Evolutionary conservation across 1,140 invertebrate species (phyloP).

Genomic region (Spodoptera litura): DNA sequence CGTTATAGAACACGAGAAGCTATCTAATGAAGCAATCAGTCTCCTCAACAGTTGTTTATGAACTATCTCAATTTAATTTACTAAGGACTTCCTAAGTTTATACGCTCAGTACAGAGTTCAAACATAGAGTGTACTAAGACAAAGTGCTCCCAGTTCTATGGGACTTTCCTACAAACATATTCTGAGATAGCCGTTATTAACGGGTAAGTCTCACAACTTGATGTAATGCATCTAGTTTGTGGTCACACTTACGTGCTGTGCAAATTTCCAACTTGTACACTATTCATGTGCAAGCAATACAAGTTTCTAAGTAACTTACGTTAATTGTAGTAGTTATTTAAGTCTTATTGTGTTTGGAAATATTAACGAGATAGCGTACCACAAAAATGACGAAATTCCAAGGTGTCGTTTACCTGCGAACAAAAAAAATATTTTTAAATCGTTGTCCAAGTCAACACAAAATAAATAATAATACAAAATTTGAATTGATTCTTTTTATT

Average conservation of each 20-base stretch:
- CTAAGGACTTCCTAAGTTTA: too few relatives aligned
- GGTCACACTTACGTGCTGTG: slow-evolving; percentile 8
- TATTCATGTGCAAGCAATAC: background rate
- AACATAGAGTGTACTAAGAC: slow-evolving; percentile 3
- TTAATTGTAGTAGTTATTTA: background rate
- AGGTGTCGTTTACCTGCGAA: background rate
- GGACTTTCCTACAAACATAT: background rate
- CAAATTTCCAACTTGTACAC: background rate
- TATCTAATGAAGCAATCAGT: background rate
- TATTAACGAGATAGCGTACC: background rate
- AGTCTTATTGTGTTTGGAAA: background rate
- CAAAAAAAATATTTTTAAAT: background rate
- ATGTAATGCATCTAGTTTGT: slow-evolving; percentile 19
- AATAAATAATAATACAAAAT: background rate
- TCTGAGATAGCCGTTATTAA: slow-evolving; percentile 8
- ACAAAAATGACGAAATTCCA: too few relatives aligned
- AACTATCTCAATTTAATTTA: too few relatives aligned
- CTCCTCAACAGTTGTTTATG: background rate
- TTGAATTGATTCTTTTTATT: background rate
- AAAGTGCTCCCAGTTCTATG: background rate
- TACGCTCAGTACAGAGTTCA: background rate
- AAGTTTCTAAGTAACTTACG: background rate
- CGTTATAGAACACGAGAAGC: background rate
- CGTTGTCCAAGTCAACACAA: background rate
- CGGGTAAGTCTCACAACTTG: slow-evolving; percentile 4